A percentile compares a stretch with the other conserved stretches of the same genome.
Conservation (phyloP, 2,797 vertebrate genomes). For the Pangasius djambal region DNA sequence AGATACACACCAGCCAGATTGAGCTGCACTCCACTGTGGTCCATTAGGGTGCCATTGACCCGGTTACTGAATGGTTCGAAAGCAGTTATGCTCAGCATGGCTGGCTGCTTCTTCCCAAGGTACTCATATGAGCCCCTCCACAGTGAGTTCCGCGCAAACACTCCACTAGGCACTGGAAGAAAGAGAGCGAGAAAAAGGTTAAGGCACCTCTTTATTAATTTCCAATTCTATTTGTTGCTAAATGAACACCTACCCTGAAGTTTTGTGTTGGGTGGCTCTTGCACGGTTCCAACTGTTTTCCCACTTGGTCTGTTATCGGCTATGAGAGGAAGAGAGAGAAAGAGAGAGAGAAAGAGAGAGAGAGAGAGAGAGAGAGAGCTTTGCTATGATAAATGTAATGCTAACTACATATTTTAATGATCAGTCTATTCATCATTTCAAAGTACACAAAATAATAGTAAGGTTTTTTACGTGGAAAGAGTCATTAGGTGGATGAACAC, state of each 20-base stretch:
- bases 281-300: slow-evolving; percentile 84
- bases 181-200: neutral
- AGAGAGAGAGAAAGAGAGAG: slow-evolving; percentile 21
- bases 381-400: slow-evolving; percentile 3
- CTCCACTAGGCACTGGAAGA: slow-evolving; percentile 86
- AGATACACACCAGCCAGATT: slow-evolving; percentile 84
- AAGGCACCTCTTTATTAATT: neutral
- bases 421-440: neutral
- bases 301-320: slow-evolving; percentile 92
- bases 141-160: slow-evolving; percentile 95
- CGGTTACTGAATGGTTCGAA: slow-evolving; percentile 86
- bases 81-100: slow-evolving; percentile 92
- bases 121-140: slow-evolving; percentile 99
- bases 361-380: neutral
- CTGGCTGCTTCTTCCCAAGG: slow-evolving; percentile 95
- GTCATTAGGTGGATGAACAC: neutral
- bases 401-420: slow-evolving; percentile 2
- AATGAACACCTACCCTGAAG: slow-evolving; percentile 77
- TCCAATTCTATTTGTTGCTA: neutral
- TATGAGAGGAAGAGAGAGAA: slow-evolving; percentile 62
- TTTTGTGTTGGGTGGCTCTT: slow-evolving; percentile 86
- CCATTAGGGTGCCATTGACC: slow-evolving; percentile 94
- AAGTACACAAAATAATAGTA: neutral
- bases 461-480: no score
- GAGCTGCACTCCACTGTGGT: slow-evolving; percentile 94